Evolutionary conservation across 2,888 invertebrate species (phyloP).

Genomic region (Orthonychiurus folsomi): DNA sequence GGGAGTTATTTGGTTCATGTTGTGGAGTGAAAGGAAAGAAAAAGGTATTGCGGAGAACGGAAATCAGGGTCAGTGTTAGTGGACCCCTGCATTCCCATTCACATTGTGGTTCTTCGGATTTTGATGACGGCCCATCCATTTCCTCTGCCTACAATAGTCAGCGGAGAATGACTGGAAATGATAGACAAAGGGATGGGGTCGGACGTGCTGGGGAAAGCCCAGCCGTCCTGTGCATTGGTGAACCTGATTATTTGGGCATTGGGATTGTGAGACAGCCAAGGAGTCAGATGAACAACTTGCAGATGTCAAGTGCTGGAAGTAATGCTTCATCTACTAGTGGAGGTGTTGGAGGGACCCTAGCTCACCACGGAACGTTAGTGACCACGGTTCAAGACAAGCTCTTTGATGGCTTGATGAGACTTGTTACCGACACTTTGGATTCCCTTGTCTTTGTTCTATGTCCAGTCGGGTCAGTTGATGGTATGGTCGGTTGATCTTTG

Average conservation of each 20-base stretch:
- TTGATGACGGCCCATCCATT: conserved; percentile 16
- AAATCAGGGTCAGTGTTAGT: too few species aligned
- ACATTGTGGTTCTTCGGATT: conserved; percentile 15
- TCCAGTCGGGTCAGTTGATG: conserved; percentile 23
- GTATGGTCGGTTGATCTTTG: conserved; percentile 1
- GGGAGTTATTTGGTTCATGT: conserved; percentile 16
- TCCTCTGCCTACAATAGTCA: background rate
- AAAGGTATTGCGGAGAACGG: background rate
- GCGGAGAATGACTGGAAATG: background rate
- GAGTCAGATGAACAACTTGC: background rate
- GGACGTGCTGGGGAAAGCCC: background rate
- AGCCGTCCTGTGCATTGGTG: background rate
- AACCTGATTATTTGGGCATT: background rate
- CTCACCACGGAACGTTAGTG: conserved; percentile 11
- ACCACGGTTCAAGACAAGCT: conserved; percentile 19
- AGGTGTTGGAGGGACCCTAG: background rate
- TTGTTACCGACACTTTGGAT: conserved; percentile 23
- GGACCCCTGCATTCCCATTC: background rate
- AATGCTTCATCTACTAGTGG: background rate
- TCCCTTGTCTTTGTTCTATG: conserved; percentile 22
- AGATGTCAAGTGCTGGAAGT: background rate
- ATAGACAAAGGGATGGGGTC: background rate
- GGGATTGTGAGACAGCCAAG: background rate
- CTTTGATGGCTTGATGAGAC: conserved; percentile 23
- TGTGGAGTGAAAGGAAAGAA: conserved; percentile 13